A percentile compares a stretch with the other conserved stretches of the same genome.
phyloP scores from a whole-genome alignment of 2,113 vertebrate species.

The Neolamprologus longior region DNA sequence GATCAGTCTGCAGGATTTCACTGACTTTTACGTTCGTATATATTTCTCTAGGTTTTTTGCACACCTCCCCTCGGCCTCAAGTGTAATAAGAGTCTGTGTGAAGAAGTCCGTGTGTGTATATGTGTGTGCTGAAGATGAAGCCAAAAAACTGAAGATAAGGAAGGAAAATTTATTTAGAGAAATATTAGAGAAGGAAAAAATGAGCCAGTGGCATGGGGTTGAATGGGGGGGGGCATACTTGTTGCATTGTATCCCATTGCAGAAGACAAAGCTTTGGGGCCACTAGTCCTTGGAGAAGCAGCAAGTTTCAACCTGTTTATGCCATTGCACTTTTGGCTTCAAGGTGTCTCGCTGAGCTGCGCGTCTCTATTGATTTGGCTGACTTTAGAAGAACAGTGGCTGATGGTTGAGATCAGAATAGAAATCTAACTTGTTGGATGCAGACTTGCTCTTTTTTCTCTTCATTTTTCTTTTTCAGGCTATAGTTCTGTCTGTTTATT shows the following conservation, averaged over 20 bases:
- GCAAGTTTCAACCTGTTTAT: conserved; percentile 15
- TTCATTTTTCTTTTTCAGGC: not conserved
- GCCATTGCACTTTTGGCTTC: conserved; percentile 12
- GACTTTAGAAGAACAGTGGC: conserved; percentile 32
- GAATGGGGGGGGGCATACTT: not conserved
- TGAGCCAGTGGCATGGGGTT: not conserved
- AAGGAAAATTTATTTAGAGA: not conserved
- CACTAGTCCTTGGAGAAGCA: not conserved
- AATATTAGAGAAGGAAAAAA: conserved; percentile 1
- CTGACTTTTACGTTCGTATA: not conserved
- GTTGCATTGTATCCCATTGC: conserved; percentile 2
- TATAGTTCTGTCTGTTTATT: not conserved
- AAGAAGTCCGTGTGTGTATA: not conserved
- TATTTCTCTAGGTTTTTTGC: conserved; percentile 25
- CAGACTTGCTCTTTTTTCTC: not conserved
- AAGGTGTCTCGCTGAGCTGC: conserved; percentile 25
- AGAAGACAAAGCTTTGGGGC: not conserved
- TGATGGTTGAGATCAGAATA: conserved; percentile 44
- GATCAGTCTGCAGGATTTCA: conserved; percentile 10
- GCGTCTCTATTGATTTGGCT: conserved; percentile 40
- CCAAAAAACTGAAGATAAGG: not conserved
- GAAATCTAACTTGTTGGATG: conserved; percentile 40
- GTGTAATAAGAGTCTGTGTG: conserved; percentile 19
- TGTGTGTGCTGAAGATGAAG: not conserved
- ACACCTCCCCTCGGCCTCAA: not conserved